Evolutionary conservation across 2,888 invertebrate species (phyloP), one percentile per base, ranked within the genome.

Genomic region (Lepidonotus clava): DNA sequence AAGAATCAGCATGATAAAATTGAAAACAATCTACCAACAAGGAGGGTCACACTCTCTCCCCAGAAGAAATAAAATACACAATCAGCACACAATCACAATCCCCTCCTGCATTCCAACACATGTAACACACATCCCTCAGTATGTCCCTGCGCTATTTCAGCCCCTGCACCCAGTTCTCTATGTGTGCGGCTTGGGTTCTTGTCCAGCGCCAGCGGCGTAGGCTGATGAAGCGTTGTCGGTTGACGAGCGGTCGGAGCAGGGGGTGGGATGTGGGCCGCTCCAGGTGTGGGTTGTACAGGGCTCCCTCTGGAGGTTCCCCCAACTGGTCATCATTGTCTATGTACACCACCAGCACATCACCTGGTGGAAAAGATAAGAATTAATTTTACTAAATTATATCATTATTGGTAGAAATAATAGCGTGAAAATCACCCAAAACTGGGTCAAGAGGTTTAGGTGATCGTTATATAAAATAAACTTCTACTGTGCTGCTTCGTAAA

Each of bases 281-380:
- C 14, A 80, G 80, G 41, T 46, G 11, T 24, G 41, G 11, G 80
- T 80, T 41, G 80, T 80, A 80, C 21, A 80, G 46, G 14, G 41
- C 28, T 6, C 28, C 24, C 46, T 51, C 80, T 11, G 24, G 24
- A 0, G 51, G 51, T 11, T 51, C 51, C 1, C 8, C 46, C 0
- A 51, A 18, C 51, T 41, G 51, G 51, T 46, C 5, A 46, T 80
- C 80, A 18, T 21, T 46, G 80, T 80, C 80, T 1, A 80, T 41
- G 51, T 80, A 80, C 4, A 80, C 46, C 14, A 80, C 80, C 18
- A 80, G 24, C 46, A 80, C 80, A 8, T 80, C 80, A 80, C 46
- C 80, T 80, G 76, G 1, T 18, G 66, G 14, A 61, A 61, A 6
- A n/a, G n/a, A 5, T 6, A 24, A 61, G 24, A 24, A n/a, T n/a